Evolutionary conservation across 2,113 vertebrate species (phyloP).

Genomic region (Oryzias celebensis): DNA sequence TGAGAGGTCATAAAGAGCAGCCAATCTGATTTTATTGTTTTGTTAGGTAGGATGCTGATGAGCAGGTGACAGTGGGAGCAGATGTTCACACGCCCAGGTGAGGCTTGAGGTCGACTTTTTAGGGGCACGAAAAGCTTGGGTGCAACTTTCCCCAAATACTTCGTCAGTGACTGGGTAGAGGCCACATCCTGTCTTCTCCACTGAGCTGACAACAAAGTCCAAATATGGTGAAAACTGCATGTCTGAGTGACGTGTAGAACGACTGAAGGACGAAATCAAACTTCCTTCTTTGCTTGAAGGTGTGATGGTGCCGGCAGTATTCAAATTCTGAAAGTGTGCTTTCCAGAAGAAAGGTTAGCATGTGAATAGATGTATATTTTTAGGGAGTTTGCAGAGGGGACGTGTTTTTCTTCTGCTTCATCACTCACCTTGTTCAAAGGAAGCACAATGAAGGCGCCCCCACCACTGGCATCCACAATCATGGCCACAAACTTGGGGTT

Average conservation of each 20-base stretch:
- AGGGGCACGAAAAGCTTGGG: not conserved
- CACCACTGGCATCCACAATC: slow-evolving; percentile 89
- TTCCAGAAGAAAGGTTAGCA: not conserved
- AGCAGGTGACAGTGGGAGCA: no score
- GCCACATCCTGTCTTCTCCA: slow-evolving; percentile 74
- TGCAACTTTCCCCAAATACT: not conserved
- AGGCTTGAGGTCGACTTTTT: not conserved
- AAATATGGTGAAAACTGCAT: slow-evolving; percentile 78
- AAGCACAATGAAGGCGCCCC: slow-evolving; percentile 88
- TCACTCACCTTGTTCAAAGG: slow-evolving; percentile 83
- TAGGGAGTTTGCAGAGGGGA: fast-evolving
- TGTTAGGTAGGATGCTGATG: no score
- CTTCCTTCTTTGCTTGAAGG: slow-evolving; percentile 72
- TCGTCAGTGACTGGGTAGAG: slow-evolving; percentile 15
- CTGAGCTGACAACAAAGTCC: slow-evolving; percentile 66
- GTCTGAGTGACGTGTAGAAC: slow-evolving; percentile 55
- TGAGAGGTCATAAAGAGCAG: no score
- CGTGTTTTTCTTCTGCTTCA: not conserved
- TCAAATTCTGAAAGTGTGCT: slow-evolving; percentile 9
- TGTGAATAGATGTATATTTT: not conserved
- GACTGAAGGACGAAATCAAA: slow-evolving; percentile 53
- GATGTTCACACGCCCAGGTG: no score
- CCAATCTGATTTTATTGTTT: no score
- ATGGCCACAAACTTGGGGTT: slow-evolving; percentile 92
- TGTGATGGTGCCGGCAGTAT: slow-evolving; percentile 9